Evolutionary conservation across 2,888 invertebrate species (phyloP).

Genomic region (Lamellibrachia satsuma): DNA sequence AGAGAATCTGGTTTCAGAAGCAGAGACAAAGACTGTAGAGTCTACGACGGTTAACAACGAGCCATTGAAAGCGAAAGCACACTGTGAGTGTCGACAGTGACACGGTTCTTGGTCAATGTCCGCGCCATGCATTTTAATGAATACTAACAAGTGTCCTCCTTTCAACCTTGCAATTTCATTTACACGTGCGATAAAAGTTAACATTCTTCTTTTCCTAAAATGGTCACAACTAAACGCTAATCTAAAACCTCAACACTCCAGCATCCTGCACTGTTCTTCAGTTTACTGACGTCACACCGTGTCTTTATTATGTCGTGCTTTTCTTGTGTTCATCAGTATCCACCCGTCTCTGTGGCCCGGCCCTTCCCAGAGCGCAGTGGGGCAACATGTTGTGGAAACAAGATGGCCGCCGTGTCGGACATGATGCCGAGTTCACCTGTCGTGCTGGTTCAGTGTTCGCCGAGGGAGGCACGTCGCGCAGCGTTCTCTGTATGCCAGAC

Average conservation of each 20-base stretch:
- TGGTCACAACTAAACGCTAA: neutral
- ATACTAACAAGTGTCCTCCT: too few species aligned
- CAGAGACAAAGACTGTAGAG: neutral
- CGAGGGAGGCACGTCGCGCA: neutral
- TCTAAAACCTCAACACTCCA: neutral
- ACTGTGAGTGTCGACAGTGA: neutral
- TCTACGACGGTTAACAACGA: neutral
- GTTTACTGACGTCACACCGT: neutral
- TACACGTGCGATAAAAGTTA: too few species aligned
- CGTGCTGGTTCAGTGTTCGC: slow-evolving; percentile 3
- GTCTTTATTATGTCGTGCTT: neutral
- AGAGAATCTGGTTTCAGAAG: neutral
- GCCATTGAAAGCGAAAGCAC: neutral
- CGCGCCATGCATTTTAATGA: too few species aligned
- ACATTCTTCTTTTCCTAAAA: neutral
- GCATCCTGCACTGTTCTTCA: neutral
- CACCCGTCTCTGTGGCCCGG: neutral
- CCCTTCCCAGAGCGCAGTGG: neutral
- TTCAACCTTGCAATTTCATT: too few species aligned
- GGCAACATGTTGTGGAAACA: neutral
- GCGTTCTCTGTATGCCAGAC: neutral
- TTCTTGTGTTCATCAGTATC: neutral
- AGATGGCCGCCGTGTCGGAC: neutral
- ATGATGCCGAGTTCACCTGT: neutral
- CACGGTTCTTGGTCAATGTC: too few species aligned